These are phyloP conservation scores for Sphenopsis melanotis DNA, from an alignment of 2,797 vertebrate species.

Conservation along the genomic window DNA sequence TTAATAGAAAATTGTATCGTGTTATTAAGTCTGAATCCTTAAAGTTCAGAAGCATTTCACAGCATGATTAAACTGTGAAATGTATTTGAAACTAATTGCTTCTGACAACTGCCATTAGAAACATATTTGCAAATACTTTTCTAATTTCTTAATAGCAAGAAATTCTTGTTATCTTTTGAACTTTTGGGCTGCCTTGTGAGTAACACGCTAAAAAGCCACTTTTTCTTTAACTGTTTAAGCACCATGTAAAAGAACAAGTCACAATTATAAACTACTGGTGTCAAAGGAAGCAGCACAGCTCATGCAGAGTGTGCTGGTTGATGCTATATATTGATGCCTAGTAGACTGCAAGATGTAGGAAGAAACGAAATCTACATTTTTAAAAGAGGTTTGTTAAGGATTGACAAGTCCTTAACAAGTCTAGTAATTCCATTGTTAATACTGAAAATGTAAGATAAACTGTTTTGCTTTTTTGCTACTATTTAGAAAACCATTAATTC, in stretches of 20 bases:
- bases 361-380: not conserved
- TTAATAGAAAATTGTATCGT: slow-evolving; percentile 6
- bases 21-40: slow-evolving; percentile 3
- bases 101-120: slow-evolving; percentile 40
- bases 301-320: not conserved
- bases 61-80: slow-evolving; percentile 41
- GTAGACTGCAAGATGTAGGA: not conserved
- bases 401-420: not conserved
- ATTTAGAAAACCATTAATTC: not conserved
- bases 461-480: not conserved
- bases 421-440: not conserved
- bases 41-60: slow-evolving; percentile 49
- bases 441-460: not conserved
- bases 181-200: not conserved
- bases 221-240: not conserved
- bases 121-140: slow-evolving; percentile 36
- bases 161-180: slow-evolving; percentile 10
- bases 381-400: not conserved
- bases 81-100: slow-evolving; percentile 50
- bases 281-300: not conserved
- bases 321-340: not conserved
- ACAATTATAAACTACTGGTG: not conserved
- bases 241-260: not conserved
- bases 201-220: not conserved
- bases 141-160: not conserved